phyloP scores from a whole-genome alignment of 2,797 vertebrate genomes.

The Neopelma chrysocephalum region DNA sequence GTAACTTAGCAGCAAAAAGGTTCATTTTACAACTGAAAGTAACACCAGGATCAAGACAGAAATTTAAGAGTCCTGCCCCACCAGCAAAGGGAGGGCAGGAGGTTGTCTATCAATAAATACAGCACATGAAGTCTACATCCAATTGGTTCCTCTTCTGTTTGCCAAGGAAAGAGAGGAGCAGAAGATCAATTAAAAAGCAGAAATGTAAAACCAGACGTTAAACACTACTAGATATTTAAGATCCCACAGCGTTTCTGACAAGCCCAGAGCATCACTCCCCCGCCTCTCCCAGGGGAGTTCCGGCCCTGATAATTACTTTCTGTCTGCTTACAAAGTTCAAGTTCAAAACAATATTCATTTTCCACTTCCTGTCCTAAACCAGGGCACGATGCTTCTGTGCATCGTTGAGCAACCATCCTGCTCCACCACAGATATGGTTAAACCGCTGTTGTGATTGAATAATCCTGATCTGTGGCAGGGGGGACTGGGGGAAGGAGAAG shows the following conservation, averaged over 20 bases:
- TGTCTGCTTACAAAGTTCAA: slow-evolving; percentile 37
- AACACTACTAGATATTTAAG: not conserved
- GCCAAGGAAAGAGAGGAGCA: not conserved
- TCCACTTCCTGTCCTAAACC: slow-evolving; percentile 40
- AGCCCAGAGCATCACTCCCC: not conserved
- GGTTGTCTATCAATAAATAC: not conserved
- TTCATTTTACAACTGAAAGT: not conserved
- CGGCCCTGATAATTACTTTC: slow-evolving; percentile 34
- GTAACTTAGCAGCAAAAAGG: not conserved
- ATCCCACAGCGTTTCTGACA: not conserved
- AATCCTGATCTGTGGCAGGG: not conserved
- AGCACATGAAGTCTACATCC: not conserved
- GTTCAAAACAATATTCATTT: slow-evolving; percentile 65
- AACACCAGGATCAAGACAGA: not conserved
- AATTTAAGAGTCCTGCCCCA: not conserved
- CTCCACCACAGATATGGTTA: not conserved
- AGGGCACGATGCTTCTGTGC: slow-evolving; percentile 21
- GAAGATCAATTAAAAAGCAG: slow-evolving; percentile 45
- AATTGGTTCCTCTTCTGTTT: not conserved
- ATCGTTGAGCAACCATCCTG: not conserved
- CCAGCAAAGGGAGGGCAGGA: not conserved
- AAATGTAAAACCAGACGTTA: not conserved
- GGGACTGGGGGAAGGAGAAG: not conserved
- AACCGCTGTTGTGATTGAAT: not conserved
- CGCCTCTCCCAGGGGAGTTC: not conserved